Conservation (phyloP, 2,888 invertebrate genomes). For the Sinelater perroti region DNA sequence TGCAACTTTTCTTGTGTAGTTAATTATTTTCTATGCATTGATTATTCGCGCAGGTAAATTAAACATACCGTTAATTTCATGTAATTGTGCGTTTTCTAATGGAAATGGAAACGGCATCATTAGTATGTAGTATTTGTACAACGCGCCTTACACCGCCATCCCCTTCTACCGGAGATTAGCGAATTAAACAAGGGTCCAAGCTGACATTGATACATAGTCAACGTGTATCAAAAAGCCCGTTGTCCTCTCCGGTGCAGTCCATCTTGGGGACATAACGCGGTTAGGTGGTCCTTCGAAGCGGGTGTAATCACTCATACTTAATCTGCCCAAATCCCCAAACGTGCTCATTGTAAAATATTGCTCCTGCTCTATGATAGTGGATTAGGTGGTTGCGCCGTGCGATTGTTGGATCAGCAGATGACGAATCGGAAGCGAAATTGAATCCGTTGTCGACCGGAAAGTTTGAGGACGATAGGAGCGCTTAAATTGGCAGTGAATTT, state of each 20-base stretch:
- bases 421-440: background rate
- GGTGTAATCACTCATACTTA: slow-evolving; percentile 8
- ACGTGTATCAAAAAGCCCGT: slow-evolving; percentile 8
- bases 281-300: background rate
- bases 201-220: slow-evolving; percentile 15
- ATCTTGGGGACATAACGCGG: slow-evolving; percentile 10
- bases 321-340: slow-evolving; percentile 3
- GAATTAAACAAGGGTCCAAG: slow-evolving; percentile 13
- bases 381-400: background rate
- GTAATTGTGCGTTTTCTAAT: no score
- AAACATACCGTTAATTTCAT: no score
- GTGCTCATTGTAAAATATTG: background rate
- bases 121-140: no score
- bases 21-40: no score
- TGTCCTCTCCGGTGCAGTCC: slow-evolving; percentile 6
- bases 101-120: no score
- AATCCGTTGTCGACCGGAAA: background rate
- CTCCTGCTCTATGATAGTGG: background rate
- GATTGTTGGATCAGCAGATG: no score
- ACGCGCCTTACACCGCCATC: background rate
- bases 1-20: no score
- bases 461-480: no score
- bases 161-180: background rate
- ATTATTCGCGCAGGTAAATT: no score
- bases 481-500: no score